Evolutionary conservation across 2,888 invertebrate species (phyloP), one percentile per base, ranked within the genome.

Genomic region (Sinopyrophorus schimmeli): DNA sequence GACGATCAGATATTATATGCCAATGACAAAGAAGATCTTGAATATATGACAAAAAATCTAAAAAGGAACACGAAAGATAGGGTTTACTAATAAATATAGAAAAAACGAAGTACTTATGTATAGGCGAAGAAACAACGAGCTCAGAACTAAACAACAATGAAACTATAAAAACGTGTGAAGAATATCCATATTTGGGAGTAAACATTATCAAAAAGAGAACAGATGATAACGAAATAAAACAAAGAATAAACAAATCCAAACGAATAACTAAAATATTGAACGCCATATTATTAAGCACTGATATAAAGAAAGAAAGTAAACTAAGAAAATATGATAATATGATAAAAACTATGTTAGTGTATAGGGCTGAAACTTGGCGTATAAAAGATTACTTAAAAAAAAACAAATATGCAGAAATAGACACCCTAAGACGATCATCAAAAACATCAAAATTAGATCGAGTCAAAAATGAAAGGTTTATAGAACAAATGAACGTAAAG

Each of bases 21-120:
- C 16, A n/a, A 39, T 17, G 27, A 26, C 3, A n/a, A n/a, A n/a
- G 27, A 27, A 39, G 17, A 26, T 26, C 5, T 28, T 3, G 24
- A 12, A 15, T 39, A 39, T 12, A 27, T 28, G 26, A 7, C 5
- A 3, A 5, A n/a, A 14, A 30, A 24, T 10, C 5, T 4, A 26
- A 28, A 6, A 2, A 39, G 18, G 27, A 39, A 5, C 17, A 27
- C 14, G 11, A 3, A 18, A 16, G 28, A 28, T 16, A 1, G 16
- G 15, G 14, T 2, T 9, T 39, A 27, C 5, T 17, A 16, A 9
- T 39, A 27, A 27, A 21, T 16, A 6, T 16, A 5, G 9, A 39
- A 12, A 39, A 31, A 10, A 31, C 11, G 5, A n/a, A 31, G 5
- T 4, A 10, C 10, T 9, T 26, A 4, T 26, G 9, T 26, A 9